phyloP scores from a whole-genome alignment of 2,113 vertebrate genomes.

The Macrotus californicus region DNA sequence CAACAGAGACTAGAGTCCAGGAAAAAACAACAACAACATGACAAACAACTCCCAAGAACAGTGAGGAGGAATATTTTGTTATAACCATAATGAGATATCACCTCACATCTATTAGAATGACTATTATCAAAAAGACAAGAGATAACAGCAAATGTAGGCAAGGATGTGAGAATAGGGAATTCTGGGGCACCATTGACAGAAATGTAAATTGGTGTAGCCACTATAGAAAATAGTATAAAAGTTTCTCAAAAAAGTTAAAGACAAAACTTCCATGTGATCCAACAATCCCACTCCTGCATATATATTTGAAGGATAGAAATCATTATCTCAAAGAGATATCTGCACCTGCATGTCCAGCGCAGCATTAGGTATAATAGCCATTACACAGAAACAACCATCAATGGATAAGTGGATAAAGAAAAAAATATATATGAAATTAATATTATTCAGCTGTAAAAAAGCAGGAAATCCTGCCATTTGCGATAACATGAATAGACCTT shows the following conservation, averaged over 20 bases:
- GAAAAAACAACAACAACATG: not conserved
- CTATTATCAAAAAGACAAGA: not conserved
- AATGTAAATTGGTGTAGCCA: not conserved
- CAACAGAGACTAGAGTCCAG: not conserved
- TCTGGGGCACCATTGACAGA: not conserved
- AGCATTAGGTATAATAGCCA: not conserved
- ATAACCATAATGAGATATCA: not conserved
- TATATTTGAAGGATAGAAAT: not conserved
- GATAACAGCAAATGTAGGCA: not conserved
- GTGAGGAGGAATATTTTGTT: not conserved
- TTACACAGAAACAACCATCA: not conserved
- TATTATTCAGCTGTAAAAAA: not conserved
- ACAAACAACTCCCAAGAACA: not conserved
- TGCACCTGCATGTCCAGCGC: not conserved
- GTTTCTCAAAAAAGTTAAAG: not conserved
- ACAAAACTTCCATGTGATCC: not conserved
- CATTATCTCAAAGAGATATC: not conserved
- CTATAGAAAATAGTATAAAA: not conserved
- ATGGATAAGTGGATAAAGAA: not conserved
- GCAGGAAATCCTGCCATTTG: conserved; percentile 18
- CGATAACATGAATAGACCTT: not conserved
- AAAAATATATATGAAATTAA: not conserved
- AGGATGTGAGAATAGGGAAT: not conserved
- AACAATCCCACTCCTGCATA: not conserved
- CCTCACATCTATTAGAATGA: not conserved